A percentile compares a stretch with the other conserved stretches of the same genome.
These are phyloP conservation scores for Carassius carassius DNA, from an alignment of 2,113 vertebrate species.

Conservation along the genomic window DNA sequence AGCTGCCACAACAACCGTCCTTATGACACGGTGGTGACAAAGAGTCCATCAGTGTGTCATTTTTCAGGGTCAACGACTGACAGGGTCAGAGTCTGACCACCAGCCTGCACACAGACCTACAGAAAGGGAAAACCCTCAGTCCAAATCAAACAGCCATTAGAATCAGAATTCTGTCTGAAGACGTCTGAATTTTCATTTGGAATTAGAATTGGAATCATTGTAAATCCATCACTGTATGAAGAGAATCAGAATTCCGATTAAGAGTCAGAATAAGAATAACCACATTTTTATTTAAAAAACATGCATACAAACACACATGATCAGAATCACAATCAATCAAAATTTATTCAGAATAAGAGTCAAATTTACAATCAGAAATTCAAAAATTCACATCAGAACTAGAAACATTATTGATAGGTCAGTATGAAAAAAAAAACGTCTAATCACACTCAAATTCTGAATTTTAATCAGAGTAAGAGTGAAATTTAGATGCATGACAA, in stretches of 20 bases:
- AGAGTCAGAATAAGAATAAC: not conserved
- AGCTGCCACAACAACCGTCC: constrained; percentile 66
- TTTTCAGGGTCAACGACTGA: constrained; percentile 62
- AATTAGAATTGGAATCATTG: not conserved
- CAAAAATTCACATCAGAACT: too few relatives aligned
- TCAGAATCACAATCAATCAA: too few relatives aligned
- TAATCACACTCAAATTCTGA: too few relatives aligned
- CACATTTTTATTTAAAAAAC: too few relatives aligned
- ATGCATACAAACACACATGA: too few relatives aligned
- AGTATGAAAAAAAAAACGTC: too few relatives aligned
- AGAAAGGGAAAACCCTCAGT: not conserved
- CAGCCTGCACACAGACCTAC: not conserved
- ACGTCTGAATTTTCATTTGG: not conserved
- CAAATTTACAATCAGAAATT: too few relatives aligned
- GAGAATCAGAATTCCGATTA: not conserved
- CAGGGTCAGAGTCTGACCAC: constrained; percentile 59
- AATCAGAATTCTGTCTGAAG: too few relatives aligned
- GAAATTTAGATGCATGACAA: too few relatives aligned
- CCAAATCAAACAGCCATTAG: not conserved
- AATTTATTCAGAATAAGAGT: too few relatives aligned
- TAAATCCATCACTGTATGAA: not conserved
- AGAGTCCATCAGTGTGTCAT: constrained; percentile 61
- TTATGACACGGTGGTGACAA: constrained; percentile 59
- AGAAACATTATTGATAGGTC: too few relatives aligned
- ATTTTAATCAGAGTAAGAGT: too few relatives aligned